A percentile compares a stretch with the other conserved stretches of the same genome.
phyloP scores from a whole-genome alignment of 2,888 invertebrate species.

The Pristionchus mayeri region DNA sequence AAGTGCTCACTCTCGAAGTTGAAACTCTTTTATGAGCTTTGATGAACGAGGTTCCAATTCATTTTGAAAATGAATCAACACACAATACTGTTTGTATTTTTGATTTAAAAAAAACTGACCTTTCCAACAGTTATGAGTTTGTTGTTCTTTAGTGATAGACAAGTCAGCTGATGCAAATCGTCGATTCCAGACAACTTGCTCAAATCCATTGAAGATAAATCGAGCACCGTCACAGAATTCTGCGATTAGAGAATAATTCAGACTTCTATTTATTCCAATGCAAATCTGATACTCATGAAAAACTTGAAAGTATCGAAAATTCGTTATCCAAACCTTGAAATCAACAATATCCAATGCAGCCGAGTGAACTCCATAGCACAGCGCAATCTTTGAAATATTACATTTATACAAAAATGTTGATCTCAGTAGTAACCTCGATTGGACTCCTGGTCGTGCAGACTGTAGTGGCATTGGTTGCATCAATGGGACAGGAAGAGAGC shows the following conservation, averaged over 20 bases:
- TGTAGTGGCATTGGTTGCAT: constrained; percentile 11
- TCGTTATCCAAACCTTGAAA: constrained; percentile 38
- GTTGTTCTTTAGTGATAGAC: background rate
- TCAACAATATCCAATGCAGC: constrained; percentile 28
- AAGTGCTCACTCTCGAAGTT: no score
- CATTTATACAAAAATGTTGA: background rate
- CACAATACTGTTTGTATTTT: no score
- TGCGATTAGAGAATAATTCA: no score
- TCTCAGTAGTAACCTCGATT: background rate
- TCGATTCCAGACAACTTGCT: constrained; percentile 68
- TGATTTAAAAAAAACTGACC: background rate
- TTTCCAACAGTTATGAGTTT: constrained; percentile 5
- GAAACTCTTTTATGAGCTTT: no score
- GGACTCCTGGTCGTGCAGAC: constrained; percentile 26
- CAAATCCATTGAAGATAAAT: constrained; percentile 62
- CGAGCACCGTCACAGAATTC: constrained; percentile 61
- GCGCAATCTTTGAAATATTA: background rate
- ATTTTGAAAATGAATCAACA: no score
- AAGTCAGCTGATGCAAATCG: constrained; percentile 51
- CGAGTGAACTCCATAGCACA: constrained; percentile 9
- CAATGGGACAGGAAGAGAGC: background rate
- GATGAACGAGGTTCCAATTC: no score
- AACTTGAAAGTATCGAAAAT: background rate
- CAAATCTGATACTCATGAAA: background rate
- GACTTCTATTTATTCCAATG: no score